Base-by-base conservation (phyloP, 2,797 vertebrate species). In the Dendrocincla fuliginosa region DNA sequence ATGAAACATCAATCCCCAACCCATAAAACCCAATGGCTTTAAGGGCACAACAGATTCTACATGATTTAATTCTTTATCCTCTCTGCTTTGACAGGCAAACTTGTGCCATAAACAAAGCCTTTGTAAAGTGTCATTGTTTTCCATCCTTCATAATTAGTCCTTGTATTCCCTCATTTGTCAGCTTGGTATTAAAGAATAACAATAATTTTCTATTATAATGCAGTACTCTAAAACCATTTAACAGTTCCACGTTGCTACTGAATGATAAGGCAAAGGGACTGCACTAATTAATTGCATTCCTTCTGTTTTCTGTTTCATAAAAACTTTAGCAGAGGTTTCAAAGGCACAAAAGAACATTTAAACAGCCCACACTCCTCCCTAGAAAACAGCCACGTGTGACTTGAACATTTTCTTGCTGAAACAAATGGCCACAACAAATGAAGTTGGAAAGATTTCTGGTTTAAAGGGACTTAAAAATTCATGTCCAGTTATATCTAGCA, bases 261-360 rank as follows among this genome's bases (percentile, higher is more conserved):
- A 89, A 63, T 32, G 56, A 70, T 89, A 88, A 71, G 60, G 90
- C 41, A 55, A 88, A 71, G 60, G 90, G 44, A 56, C 41, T 68
- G 63, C 60, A 68, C 74, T 84, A 92, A 93, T 92, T 79, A 94
- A 94, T 61, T 93, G 68, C 41, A 24, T 65, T 93, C 60, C 35
- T 39, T 95, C 70, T 70, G 55, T 60, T 93, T 92, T 67, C 83
- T 67, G 78, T 56, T 93, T 91, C 82, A 89, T 87, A 87, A 95
- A 73, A 93, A 80, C 71, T 84, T 82, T 4, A 87, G 52, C 68
- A 67, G 75, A 70, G 24, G 73, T 90, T 96, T 90, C 90, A 87
- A 94, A 92, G 70, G 86, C 88, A 94, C 86, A 42, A 84, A 82
- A 90, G 74, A 70, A 69, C 81, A 74, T 65, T 93, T 74, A 73